Percentiles rank a stretch among this genome's conserved stretches.
phyloP scores from a whole-genome alignment of 1,140 invertebrate species.

The Drosophila ohnishii region DNA sequence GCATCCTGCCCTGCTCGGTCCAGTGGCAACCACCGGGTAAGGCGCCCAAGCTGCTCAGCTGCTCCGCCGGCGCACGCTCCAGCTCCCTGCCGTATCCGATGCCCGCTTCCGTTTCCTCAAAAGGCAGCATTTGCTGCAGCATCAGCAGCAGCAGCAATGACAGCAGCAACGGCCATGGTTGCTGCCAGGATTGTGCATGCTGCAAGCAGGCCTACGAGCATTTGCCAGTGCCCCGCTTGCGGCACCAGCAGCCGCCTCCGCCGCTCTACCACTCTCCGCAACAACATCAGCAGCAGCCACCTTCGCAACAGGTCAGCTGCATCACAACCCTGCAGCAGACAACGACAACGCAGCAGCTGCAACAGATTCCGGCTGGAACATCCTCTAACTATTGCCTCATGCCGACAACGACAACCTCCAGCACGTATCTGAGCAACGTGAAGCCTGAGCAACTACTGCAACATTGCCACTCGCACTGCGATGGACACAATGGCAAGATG shows the following conservation, averaged over 20 bases:
- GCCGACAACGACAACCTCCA: slow-evolving; percentile 28
- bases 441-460: slow-evolving; percentile 7
- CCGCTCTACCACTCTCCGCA: slow-evolving; percentile 31
- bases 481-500: slow-evolving; percentile 11
- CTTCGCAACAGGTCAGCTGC: slow-evolving; percentile 55
- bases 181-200: slow-evolving; percentile 56
- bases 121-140: not conserved
- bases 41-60: slow-evolving; percentile 57
- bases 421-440: slow-evolving; percentile 34
- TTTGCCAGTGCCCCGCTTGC: slow-evolving; percentile 58
- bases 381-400: slow-evolving; percentile 25
- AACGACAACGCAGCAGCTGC: slow-evolving; percentile 61
- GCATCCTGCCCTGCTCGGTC: slow-evolving; percentile 64
- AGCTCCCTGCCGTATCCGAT: slow-evolving; percentile 49
- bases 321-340: slow-evolving; percentile 63
- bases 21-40: slow-evolving; percentile 63
- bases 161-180: slow-evolving; percentile 2
- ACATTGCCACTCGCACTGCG: slow-evolving; percentile 35
- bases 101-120: slow-evolving; percentile 10
- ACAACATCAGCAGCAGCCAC: slow-evolving; percentile 25
- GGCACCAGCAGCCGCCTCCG: slow-evolving; percentile 47
- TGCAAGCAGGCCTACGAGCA: slow-evolving; percentile 59
- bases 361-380: slow-evolving; percentile 33
- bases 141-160: not conserved
- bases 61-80: slow-evolving; percentile 20